These are phyloP conservation scores for Hydrolagus affinis DNA, from an alignment of 2,113 vertebrate genomes.

Conservation along the genomic window DNA sequence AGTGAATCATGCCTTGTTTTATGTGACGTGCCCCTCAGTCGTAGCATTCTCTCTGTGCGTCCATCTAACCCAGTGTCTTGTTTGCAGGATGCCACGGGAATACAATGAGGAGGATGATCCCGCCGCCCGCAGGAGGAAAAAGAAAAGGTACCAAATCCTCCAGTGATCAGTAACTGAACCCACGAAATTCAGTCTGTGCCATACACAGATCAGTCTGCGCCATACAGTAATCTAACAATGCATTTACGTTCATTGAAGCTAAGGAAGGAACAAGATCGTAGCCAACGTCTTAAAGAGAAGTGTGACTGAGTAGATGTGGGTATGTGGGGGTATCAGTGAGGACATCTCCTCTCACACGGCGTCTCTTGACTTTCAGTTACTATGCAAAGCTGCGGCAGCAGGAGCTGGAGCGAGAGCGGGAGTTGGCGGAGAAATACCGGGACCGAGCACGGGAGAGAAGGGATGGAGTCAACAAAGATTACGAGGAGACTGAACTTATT, in stretches of 20 bases:
- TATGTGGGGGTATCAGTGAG: background rate
- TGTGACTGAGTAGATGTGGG: background rate
- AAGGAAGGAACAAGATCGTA: no score
- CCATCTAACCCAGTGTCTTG: background rate
- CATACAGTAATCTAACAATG: conserved; percentile 15
- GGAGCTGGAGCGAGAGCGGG: conserved; percentile 86
- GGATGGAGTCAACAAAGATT: conserved; percentile 94
- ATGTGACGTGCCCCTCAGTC: background rate
- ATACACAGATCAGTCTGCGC: background rate
- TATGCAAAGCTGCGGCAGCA: conserved; percentile 93
- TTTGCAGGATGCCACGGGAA: conserved; percentile 87
- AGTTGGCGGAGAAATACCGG: conserved; percentile 90
- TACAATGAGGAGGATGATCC: conserved; percentile 97
- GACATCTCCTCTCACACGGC: no score
- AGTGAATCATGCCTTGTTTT: background rate
- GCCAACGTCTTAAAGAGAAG: no score
- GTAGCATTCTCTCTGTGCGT: background rate
- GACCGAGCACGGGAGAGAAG: conserved; percentile 85
- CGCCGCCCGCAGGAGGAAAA: conserved; percentile 89
- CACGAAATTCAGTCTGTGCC: no score
- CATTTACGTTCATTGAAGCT: no score
- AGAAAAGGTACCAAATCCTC: conserved; percentile 71
- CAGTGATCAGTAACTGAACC: background rate
- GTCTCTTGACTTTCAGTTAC: conserved; percentile 60
- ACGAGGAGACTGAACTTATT: conserved; percentile 91